phyloP scores from a whole-genome alignment of 2,113 vertebrate genomes.

The Zosterops hypoxanthus region DNA sequence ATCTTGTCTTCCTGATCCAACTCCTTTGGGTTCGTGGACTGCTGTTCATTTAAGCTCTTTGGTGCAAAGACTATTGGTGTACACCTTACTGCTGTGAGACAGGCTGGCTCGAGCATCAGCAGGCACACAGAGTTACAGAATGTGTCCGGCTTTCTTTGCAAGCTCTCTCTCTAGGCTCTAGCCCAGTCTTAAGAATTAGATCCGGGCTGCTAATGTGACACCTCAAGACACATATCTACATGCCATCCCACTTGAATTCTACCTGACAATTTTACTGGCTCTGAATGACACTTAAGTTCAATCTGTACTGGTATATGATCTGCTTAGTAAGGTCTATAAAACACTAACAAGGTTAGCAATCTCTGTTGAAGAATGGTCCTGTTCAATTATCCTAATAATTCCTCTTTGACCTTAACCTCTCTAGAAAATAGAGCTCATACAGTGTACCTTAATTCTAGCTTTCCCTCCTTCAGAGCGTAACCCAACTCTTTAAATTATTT shows the following conservation, averaged over 20 bases:
- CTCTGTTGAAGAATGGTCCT: not conserved
- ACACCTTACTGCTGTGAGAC: not conserved
- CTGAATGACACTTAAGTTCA: not conserved
- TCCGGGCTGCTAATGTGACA: not conserved
- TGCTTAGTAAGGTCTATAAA: conserved; percentile 15
- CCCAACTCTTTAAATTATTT: not conserved
- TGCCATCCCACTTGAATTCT: not conserved
- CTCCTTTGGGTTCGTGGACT: not conserved
- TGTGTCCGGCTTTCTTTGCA: not conserved
- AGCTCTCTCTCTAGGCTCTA: not conserved
- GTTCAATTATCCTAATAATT: conserved; percentile 38
- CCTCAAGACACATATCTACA: not conserved
- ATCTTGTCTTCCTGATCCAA: not conserved
- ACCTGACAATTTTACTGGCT: not conserved
- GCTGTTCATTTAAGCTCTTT: not conserved
- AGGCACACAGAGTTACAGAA: not conserved
- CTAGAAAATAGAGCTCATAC: not conserved
- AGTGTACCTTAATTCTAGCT: not conserved
- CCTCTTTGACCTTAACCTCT: not conserved
- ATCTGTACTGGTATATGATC: not conserved
- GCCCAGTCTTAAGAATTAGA: not conserved
- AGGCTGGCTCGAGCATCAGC: not conserved
- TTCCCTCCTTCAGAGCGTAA: not conserved
- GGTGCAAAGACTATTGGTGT: not conserved
- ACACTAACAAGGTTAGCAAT: not conserved